Conservation (phyloP, 2,888 invertebrate species). For the Troilus luridus region DNA sequence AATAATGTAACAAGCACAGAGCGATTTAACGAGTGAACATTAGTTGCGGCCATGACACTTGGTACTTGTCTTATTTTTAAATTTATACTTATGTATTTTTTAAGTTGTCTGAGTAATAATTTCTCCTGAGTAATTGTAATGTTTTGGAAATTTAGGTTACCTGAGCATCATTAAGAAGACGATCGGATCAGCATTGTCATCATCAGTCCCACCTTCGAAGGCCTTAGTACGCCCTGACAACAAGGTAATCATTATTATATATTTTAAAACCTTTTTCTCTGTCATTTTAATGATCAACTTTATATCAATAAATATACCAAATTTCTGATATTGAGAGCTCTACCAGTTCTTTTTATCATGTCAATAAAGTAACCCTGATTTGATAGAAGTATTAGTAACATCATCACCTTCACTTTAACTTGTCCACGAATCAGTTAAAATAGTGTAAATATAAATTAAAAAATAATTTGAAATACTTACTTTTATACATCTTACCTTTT, state of each 20-base stretch:
- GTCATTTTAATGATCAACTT: too few species aligned
- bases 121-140: too few species aligned
- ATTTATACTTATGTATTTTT: too few species aligned
- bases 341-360: neutral
- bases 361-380: neutral
- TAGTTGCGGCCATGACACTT: too few species aligned
- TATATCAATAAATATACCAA: neutral
- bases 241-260: conserved; percentile 65
- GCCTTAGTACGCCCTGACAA: conserved; percentile 67
- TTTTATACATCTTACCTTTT: too few species aligned
- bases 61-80: too few species aligned
- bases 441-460: neutral
- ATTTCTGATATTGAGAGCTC: neutral
- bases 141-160: conserved; percentile 42
- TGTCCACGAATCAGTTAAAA: neutral
- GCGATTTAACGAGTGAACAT: too few species aligned
- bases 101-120: too few species aligned
- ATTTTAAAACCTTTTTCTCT: too few species aligned
- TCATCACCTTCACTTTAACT: neutral
- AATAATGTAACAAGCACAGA: too few species aligned
- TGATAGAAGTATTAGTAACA: neutral
- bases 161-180: conserved; percentile 76
- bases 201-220: conserved; percentile 62
- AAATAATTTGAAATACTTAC: neutral
- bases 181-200: conserved; percentile 72